A percentile compares a stretch with the other conserved stretches of the same genome.
phyloP scores from a whole-genome alignment of 1,140 invertebrate genomes.

The Tribolium madens region DNA sequence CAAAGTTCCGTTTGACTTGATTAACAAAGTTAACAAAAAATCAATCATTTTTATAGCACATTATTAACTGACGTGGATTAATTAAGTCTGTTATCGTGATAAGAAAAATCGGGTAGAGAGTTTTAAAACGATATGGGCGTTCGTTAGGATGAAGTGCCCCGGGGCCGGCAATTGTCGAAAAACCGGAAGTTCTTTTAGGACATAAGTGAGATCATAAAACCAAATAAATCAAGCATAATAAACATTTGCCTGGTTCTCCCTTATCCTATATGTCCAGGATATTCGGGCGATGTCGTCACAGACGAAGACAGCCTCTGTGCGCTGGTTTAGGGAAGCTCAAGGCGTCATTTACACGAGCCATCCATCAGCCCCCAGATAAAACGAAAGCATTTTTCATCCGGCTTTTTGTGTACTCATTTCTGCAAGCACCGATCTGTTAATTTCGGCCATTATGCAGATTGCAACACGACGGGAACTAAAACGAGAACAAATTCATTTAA shows the following conservation, averaged over 20 bases:
- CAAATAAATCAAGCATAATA: conserved; percentile 41
- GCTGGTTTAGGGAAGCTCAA: conserved; percentile 43
- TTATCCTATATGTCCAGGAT: conserved; percentile 39
- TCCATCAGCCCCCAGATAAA: conserved; percentile 49
- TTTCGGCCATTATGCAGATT: conserved; percentile 44
- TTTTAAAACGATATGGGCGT: conserved; percentile 25
- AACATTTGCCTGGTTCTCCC: conserved; percentile 26
- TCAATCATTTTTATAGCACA: no score
- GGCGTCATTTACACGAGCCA: conserved; percentile 50
- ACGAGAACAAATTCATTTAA: conserved; percentile 43
- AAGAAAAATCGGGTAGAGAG: no score
- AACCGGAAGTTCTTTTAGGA: conserved; percentile 26
- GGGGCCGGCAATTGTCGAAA: background rate
- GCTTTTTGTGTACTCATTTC: conserved; percentile 33
- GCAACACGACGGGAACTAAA: background rate
- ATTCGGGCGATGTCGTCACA: conserved; percentile 34
- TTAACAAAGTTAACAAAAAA: no score
- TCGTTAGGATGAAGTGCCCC: conserved; percentile 14
- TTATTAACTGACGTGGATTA: no score
- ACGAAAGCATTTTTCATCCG: conserved; percentile 47
- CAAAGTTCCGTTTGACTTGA: no score
- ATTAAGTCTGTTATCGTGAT: no score
- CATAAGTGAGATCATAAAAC: conserved; percentile 39
- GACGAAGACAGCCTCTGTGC: conserved; percentile 2
- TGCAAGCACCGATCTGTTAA: conserved; percentile 18